phyloP scores from a whole-genome alignment of 2,113 vertebrate genomes.

The Anhinga rufa region DNA sequence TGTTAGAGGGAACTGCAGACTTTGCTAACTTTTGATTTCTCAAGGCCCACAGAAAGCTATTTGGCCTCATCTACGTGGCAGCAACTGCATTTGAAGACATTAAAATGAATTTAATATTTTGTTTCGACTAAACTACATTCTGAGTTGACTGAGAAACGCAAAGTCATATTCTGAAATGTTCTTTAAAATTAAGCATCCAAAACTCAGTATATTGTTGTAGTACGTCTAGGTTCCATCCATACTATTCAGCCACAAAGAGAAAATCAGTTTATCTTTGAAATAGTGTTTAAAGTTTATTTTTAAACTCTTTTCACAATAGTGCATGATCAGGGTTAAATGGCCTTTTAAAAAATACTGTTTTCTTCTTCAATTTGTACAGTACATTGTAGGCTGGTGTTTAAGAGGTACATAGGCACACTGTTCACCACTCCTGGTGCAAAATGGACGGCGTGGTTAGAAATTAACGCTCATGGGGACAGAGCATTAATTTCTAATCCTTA shows the following conservation, averaged over 20 bases:
- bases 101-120: neutral
- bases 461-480: neutral
- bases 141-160: neutral
- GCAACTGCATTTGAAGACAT: neutral
- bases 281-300: neutral
- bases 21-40: neutral
- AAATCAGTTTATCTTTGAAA: neutral
- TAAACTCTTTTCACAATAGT: neutral
- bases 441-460: neutral
- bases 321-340: neutral
- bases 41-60: neutral
- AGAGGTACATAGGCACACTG: neutral
- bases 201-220: neutral
- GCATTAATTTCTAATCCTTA: too few relatives aligned
- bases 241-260: neutral
- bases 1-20: neutral
- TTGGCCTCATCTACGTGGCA: neutral
- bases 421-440: neutral
- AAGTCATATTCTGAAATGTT: neutral
- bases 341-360: neutral
- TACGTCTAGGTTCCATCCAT: neutral
- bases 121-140: neutral
- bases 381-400: neutral
- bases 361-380: neutral
- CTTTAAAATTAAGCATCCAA: neutral